A percentile compares a stretch with the other conserved stretches of the same genome.
phyloP scores from a whole-genome alignment of 1,140 invertebrate species.

The Cryptotermes secundus region DNA sequence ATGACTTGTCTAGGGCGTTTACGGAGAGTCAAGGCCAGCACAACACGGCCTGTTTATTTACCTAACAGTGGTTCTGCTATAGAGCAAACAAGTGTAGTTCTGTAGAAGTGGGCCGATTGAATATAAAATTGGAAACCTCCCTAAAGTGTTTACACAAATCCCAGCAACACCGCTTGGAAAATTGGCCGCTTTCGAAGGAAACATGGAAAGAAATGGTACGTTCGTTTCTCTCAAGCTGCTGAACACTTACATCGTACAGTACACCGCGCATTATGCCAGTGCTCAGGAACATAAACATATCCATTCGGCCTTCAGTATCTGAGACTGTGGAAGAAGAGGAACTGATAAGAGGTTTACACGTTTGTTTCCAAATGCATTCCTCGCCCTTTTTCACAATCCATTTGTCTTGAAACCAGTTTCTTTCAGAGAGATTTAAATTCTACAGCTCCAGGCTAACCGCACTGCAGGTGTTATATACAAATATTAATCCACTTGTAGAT shows the following conservation, averaged over 20 bases:
- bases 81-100: constrained; percentile 1
- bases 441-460: too few species aligned
- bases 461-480: too few species aligned
- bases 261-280: too few species aligned
- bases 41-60: not conserved
- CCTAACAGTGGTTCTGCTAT: not conserved
- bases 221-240: not conserved
- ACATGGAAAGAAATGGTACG: not conserved
- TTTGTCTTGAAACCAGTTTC: too few species aligned
- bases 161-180: constrained; percentile 12
- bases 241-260: not conserved
- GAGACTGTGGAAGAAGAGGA: too few species aligned
- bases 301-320: too few species aligned
- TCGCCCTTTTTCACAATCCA: too few species aligned
- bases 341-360: too few species aligned
- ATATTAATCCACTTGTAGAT: too few species aligned
- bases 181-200: not conserved
- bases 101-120: constrained; percentile 9
- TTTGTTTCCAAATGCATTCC: too few species aligned
- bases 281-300: too few species aligned
- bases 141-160: constrained; percentile 15
- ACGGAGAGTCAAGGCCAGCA: not conserved
- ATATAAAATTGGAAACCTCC: constrained; percentile 5
- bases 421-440: too few species aligned
- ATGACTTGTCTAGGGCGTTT: not conserved